Evolutionary conservation across 1,140 invertebrate species (phyloP).

Genomic region (Zaprionus camerounensis): DNA sequence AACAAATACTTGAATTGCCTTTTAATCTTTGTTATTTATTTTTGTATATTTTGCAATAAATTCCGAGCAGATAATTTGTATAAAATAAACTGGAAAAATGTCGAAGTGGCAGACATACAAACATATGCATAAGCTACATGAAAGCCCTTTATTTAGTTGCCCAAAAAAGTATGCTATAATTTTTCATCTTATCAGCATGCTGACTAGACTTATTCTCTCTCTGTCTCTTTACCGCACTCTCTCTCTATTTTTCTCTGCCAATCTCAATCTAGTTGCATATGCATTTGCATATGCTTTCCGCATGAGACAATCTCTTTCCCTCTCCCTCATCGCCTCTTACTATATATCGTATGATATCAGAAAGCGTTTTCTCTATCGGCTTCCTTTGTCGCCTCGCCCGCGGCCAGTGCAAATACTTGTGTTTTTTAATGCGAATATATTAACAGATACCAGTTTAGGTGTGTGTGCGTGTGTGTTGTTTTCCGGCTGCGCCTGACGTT

Average conservation of each 20-base stretch:
- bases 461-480: not conserved
- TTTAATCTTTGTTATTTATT: too few species aligned
- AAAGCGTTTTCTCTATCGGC: constrained; percentile 6
- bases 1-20: too few species aligned
- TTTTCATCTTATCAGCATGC: not conserved
- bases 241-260: not conserved
- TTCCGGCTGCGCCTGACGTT: not conserved
- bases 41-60: too few species aligned
- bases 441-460: constrained; percentile 45
- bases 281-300: not conserved
- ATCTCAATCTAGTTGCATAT: not conserved
- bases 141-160: not conserved
- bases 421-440: constrained; percentile 46
- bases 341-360: constrained; percentile 3
- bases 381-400: constrained; percentile 28
- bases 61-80: too few species aligned
- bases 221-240: not conserved
- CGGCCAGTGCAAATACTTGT: constrained; percentile 48
- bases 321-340: not conserved
- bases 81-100: too few species aligned
- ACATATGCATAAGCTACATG: not conserved
- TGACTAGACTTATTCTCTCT: not conserved
- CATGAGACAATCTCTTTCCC: not conserved
- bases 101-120: too few species aligned
- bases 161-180: constrained; percentile 5